Conservation (phyloP, 2,888 invertebrate species). For the Germaria angustata region DNA sequence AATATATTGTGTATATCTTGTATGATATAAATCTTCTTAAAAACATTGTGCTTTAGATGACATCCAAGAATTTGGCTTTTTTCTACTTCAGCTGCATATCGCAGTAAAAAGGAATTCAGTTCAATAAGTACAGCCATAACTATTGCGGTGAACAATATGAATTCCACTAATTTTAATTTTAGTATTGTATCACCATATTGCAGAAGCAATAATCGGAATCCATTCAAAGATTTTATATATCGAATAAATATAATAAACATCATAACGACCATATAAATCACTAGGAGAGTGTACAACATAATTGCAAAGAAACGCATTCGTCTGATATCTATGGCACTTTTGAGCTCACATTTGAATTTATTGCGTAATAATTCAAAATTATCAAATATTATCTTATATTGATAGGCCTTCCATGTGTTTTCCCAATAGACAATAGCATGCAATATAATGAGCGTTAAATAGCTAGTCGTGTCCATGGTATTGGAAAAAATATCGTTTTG, state of each 20-base stretch:
- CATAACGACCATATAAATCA: conserved; percentile 27
- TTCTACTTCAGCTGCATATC: conserved; percentile 16
- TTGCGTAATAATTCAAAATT: conserved; percentile 61
- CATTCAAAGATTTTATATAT: conserved; percentile 42
- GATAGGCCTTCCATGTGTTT: conserved; percentile 58
- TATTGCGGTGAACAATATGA: conserved; percentile 65
- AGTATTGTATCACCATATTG: conserved; percentile 72
- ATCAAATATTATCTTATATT: conserved; percentile 47
- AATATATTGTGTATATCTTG: conserved; percentile 71
- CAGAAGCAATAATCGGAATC: conserved; percentile 43
- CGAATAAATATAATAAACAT: conserved; percentile 32
- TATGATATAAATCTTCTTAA: conserved; percentile 41
- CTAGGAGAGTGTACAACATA: conserved; percentile 39
- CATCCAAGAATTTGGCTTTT: conserved; percentile 33
- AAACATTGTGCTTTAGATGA: neutral
- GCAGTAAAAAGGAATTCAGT: conserved; percentile 3
- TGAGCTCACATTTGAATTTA: conserved; percentile 57
- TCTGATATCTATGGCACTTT: conserved; percentile 43
- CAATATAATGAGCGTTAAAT: conserved; percentile 40
- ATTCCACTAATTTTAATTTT: conserved; percentile 70
- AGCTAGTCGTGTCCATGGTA: conserved; percentile 68
- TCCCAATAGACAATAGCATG: conserved; percentile 64
- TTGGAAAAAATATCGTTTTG: conserved; percentile 70
- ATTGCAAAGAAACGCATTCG: conserved; percentile 28
- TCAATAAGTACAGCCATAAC: conserved; percentile 59